phyloP scores from a whole-genome alignment of 2,888 invertebrate genomes.

The Sylvicola fuscatus region DNA sequence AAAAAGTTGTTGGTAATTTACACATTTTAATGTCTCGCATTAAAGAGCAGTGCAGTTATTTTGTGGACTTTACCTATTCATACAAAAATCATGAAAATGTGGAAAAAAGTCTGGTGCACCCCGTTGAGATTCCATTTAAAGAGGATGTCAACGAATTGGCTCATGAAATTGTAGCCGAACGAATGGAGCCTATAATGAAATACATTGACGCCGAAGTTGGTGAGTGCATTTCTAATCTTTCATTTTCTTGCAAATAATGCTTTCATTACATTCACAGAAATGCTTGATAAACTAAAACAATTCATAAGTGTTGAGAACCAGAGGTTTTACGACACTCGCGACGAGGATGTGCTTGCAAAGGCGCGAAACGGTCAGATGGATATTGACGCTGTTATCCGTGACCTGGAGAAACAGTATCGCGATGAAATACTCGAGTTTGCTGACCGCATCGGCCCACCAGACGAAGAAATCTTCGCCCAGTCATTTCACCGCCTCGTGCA shows the following conservation, averaged over 20 bases:
- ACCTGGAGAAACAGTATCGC: constrained; percentile 61
- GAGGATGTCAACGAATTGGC: constrained; percentile 15
- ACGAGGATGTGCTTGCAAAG: constrained; percentile 36
- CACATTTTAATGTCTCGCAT: too few relatives aligned
- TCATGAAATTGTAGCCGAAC: constrained; percentile 13
- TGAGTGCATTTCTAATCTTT: constrained; percentile 2
- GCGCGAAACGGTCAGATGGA: constrained; percentile 41
- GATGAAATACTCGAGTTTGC: constrained; percentile 71
- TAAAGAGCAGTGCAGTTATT: too few relatives aligned
- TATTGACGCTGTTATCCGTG: constrained; percentile 52
- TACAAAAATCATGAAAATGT: too few relatives aligned
- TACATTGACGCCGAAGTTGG: constrained; percentile 15
- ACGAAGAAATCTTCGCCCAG: constrained; percentile 47
- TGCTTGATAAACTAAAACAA: constrained; percentile 25
- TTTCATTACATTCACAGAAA: too few relatives aligned
- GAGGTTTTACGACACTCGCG: constrained; percentile 42
- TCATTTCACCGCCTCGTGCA: constrained; percentile 44
- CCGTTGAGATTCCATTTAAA: constrained; percentile 16
- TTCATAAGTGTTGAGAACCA: constrained; percentile 46
- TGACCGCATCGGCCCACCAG: constrained; percentile 58
- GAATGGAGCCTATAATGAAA: constrained; percentile 21
- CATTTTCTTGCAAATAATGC: background rate
- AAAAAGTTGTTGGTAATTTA: too few relatives aligned
- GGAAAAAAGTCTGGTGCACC: constrained; percentile 4
- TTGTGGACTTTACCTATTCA: too few relatives aligned